These are phyloP conservation scores for Catalaphyllia jardinei DNA, from an alignment of 64 coral and sea anemone genomes.

Conservation along the genomic window DNA sequence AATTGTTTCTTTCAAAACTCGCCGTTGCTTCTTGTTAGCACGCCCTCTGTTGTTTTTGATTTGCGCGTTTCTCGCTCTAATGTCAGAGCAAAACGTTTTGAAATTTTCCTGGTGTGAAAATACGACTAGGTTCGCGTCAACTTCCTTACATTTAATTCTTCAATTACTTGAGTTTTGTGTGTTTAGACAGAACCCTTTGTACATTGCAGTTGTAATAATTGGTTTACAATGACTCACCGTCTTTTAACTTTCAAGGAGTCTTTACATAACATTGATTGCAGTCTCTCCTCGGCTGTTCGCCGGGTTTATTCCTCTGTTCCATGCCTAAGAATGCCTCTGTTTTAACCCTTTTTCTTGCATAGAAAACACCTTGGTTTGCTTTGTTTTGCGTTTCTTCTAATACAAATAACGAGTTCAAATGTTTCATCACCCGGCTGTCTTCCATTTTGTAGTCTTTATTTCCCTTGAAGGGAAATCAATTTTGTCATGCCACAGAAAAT, in stretches of 20 bases:
- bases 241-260: conserved; percentile 47
- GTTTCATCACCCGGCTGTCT: neutral
- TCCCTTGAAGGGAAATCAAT: neutral
- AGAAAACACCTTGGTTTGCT: neutral
- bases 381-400: neutral
- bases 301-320: neutral
- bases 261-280: conserved; percentile 41
- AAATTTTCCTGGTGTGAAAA: conserved; percentile 29
- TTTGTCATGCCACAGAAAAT: neutral
- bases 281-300: neutral
- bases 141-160: conserved; percentile 36
- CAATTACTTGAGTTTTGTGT: conserved; percentile 44
- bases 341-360: neutral
- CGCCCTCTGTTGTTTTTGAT: neutral
- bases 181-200: conserved; percentile 45
- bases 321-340: neutral
- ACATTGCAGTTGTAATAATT: conserved; percentile 47
- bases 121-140: conserved; percentile 11
- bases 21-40: neutral
- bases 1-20: neutral
- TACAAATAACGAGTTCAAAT: neutral
- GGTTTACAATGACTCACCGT: conserved; percentile 41
- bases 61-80: neutral
- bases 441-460: neutral
- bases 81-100: neutral